Evolutionary conservation across 2,888 invertebrate genomes (phyloP).

Genomic region (Drosophila bunnanda): DNA sequence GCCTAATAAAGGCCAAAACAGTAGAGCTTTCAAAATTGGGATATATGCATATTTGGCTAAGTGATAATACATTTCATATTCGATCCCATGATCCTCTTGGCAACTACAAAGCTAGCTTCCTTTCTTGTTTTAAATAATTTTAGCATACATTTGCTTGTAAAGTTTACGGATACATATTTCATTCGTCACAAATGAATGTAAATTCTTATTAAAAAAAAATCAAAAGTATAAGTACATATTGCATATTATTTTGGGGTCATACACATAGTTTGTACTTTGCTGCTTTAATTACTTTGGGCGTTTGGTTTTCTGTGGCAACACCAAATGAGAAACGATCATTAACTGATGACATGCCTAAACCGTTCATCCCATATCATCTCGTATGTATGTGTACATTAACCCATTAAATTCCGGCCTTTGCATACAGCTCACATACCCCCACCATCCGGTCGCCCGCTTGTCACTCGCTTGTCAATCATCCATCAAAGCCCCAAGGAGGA

Average conservation of each 20-base stretch:
- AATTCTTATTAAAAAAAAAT: not conserved
- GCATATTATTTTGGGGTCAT: too few species aligned
- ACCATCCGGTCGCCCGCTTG: constrained; percentile 35
- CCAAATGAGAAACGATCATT: constrained; percentile 16
- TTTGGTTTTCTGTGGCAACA: not conserved
- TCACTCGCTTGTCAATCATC: constrained; percentile 67
- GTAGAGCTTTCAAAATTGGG: too few species aligned
- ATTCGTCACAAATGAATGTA: not conserved
- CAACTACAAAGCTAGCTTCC: too few species aligned
- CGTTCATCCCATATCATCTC: constrained; percentile 33
- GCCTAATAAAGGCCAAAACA: too few species aligned
- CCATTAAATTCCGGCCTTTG: constrained; percentile 47
- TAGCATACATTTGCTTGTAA: too few species aligned
- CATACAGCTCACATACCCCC: constrained; percentile 22
- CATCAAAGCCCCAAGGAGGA: constrained; percentile 33
- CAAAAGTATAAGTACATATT: not conserved
- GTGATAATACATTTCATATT: too few species aligned
- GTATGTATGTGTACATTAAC: constrained; percentile 36
- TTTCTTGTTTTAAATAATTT: too few species aligned
- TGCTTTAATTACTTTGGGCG: constrained; percentile 8
- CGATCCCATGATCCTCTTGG: too few species aligned
- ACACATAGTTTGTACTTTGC: too few species aligned
- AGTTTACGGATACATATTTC: not conserved
- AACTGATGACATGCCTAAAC: constrained; percentile 33
- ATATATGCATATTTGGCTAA: too few species aligned